Percentiles rank a stretch among this genome's conserved stretches.
Evolutionary conservation across 2,888 invertebrate species (phyloP).

Genomic region (Drosophila atroscutellata): DNA sequence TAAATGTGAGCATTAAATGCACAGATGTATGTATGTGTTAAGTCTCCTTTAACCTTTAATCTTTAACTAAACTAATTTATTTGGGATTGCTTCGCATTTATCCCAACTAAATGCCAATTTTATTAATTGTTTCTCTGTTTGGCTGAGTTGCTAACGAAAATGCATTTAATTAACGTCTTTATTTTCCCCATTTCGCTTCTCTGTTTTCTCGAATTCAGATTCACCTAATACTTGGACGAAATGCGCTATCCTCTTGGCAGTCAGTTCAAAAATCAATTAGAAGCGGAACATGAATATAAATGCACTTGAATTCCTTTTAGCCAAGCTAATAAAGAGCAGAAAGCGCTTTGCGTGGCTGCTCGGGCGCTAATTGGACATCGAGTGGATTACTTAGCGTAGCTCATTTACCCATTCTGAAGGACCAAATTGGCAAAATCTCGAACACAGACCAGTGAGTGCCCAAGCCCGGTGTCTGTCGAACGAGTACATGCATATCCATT

Average conservation of each 20-base stretch:
- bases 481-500: conserved; percentile 48
- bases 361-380: conserved; percentile 55
- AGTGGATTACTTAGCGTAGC: conserved; percentile 41
- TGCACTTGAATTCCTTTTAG: conserved; percentile 9
- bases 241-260: not conserved
- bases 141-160: not conserved
- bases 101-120: not conserved
- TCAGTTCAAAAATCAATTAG: conserved; percentile 42
- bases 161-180: not conserved
- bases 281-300: conserved; percentile 19
- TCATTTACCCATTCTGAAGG: conserved; percentile 30
- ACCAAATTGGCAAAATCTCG: conserved; percentile 44
- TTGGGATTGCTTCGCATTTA: not conserved
- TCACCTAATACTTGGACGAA: not conserved
- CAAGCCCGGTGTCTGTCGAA: conserved; percentile 32
- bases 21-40: not conserved
- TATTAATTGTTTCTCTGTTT: not conserved
- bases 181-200: not conserved
- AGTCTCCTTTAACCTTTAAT: not conserved
- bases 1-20: not conserved
- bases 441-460: conserved; percentile 36
- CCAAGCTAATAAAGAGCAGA: conserved; percentile 22
- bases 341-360: conserved; percentile 10
- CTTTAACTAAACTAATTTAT: not conserved
- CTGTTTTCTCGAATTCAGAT: not conserved